Evolutionary conservation across 1,140 invertebrate genomes (phyloP).

Genomic region (Liolophura sinensis): DNA sequence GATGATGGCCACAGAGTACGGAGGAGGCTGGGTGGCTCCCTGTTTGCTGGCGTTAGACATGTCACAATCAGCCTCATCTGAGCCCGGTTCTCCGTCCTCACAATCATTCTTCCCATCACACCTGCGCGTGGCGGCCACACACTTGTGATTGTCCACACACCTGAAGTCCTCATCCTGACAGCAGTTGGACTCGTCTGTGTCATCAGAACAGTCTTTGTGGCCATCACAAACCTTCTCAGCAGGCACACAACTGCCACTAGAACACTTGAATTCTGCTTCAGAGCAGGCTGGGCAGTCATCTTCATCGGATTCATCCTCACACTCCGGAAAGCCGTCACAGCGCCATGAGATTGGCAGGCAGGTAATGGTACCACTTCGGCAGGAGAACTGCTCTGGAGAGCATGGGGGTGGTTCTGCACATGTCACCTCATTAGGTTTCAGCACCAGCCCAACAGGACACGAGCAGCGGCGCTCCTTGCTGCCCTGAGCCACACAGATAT

Average conservation of each 20-base stretch:
- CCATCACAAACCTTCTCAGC: conserved; percentile 74
- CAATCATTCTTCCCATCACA: conserved; percentile 33
- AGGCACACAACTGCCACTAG: conserved; percentile 65
- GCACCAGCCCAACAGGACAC: conserved; percentile 47
- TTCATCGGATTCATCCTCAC: conserved; percentile 79
- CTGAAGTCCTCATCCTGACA: conserved; percentile 51
- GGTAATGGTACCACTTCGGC: conserved; percentile 38
- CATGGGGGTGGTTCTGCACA: conserved; percentile 55
- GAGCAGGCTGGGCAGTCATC: conserved; percentile 77
- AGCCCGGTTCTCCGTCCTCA: conserved; percentile 13
- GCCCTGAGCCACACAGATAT: conserved; percentile 89
- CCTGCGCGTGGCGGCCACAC: conserved; percentile 15
- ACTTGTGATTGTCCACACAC: conserved; percentile 19
- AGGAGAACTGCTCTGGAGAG: conserved; percentile 55
- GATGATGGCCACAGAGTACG: conserved; percentile 50
- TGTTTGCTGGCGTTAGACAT: conserved; percentile 6
- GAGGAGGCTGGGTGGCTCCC: conserved; percentile 24
- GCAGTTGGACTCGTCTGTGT: conserved; percentile 78
- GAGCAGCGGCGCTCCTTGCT: conserved; percentile 56
- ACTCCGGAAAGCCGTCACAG: conserved; percentile 69
- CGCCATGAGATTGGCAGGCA: conserved; percentile 54
- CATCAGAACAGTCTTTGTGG: conserved; percentile 73
- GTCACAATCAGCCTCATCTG: conserved; percentile 62
- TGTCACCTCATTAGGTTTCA: conserved; percentile 41
- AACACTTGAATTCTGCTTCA: conserved; percentile 37